phyloP scores from a whole-genome alignment of 2,888 invertebrate species.

The Coenonympha arcania region DNA sequence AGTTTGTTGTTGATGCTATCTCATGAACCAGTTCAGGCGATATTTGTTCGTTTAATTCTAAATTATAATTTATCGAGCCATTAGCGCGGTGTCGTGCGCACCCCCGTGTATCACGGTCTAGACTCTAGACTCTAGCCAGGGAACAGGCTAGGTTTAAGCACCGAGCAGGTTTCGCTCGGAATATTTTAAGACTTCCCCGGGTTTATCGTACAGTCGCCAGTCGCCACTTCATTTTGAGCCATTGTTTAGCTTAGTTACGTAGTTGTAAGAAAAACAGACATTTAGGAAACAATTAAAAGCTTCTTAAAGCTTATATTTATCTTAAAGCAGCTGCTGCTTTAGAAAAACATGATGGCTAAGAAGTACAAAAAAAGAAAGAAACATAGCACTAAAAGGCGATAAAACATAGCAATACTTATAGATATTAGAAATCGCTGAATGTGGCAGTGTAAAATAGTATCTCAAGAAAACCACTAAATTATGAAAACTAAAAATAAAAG shows the following conservation, averaged over 20 bases:
- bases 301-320: neutral
- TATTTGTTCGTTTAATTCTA: constrained; percentile 30
- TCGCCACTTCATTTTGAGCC: constrained; percentile 45
- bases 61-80: constrained; percentile 53
- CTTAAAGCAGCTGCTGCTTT: no score
- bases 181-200: constrained; percentile 8
- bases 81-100: constrained; percentile 37
- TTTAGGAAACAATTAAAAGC: neutral
- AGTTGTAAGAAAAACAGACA: neutral
- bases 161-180: constrained; percentile 7
- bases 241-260: constrained; percentile 37
- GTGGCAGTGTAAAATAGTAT: no score
- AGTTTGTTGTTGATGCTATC: constrained; percentile 11
- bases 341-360: no score
- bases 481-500: no score
- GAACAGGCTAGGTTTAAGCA: neutral
- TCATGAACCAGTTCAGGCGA: constrained; percentile 15
- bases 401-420: no score
- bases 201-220: constrained; percentile 45
- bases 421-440: no score
- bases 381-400: no score
- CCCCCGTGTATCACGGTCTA: constrained; percentile 13
- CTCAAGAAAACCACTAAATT: no score
- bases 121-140: no score
- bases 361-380: no score